phyloP scores from a whole-genome alignment of 2,888 invertebrate species.

The Caenorhabditis parvicauda region DNA sequence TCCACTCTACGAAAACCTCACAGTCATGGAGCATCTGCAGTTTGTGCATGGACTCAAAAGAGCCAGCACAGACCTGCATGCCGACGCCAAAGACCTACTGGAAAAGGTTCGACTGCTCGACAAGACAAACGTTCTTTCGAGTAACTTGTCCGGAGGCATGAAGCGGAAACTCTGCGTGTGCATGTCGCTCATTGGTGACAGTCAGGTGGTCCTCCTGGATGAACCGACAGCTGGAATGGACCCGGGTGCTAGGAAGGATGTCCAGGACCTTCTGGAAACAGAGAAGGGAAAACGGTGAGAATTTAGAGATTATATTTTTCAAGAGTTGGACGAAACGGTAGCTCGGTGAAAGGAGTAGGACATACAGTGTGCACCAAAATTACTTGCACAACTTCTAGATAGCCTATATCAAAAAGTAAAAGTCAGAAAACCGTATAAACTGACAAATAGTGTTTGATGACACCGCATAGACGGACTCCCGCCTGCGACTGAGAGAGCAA shows the following conservation, averaged over 20 bases:
- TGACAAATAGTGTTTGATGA: no score
- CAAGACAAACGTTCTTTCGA: constrained; percentile 10
- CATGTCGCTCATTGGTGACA: constrained; percentile 53
- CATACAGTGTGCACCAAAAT: no score
- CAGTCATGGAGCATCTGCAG: constrained; percentile 46
- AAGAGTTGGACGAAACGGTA: no score
- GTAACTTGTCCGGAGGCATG: constrained; percentile 54
- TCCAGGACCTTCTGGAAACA: constrained; percentile 14
- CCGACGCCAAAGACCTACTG: constrained; percentile 6
- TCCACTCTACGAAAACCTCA: constrained; percentile 42
- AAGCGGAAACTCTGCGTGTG: constrained; percentile 57
- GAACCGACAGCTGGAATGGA: constrained; percentile 41
- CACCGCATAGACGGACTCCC: no score
- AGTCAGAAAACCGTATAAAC: no score
- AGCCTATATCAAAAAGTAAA: no score
- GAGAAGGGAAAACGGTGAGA: constrained; percentile 11
- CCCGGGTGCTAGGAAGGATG: constrained; percentile 19
- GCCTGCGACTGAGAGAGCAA: no score
- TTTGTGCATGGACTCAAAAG: constrained; percentile 29
- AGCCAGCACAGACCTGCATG: background rate
- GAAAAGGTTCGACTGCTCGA: constrained; percentile 1
- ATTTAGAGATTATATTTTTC: no score
- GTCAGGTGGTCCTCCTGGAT: constrained; percentile 47
- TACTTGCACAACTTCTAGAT: no score
- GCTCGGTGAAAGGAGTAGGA: no score